Conservation (phyloP, 2,888 invertebrate genomes). For the Nebria brevicollis region DNA sequence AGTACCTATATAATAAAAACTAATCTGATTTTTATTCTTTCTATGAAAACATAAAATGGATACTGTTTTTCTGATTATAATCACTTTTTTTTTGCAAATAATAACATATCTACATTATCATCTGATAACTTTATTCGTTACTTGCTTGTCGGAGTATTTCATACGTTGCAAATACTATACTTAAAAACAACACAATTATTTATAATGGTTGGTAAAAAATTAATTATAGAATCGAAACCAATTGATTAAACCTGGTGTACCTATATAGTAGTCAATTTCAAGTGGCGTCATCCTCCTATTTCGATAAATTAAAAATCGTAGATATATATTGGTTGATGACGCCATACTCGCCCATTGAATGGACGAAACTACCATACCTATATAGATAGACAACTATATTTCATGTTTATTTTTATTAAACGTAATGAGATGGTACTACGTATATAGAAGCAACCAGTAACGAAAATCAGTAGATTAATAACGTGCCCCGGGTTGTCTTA, state of each 20-base stretch:
- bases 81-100: not conserved
- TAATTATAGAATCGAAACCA: not conserved
- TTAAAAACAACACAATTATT: not conserved
- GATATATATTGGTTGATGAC: not conserved
- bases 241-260: not conserved
- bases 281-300: not conserved
- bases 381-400: conserved; percentile 36
- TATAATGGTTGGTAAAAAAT: not conserved
- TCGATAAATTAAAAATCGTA: not conserved
- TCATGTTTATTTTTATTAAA: conserved; percentile 28
- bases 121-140: not conserved
- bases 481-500: not conserved
- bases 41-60: not conserved
- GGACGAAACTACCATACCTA: not conserved
- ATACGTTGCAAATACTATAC: not conserved
- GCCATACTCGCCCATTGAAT: not conserved
- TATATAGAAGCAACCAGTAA: conserved; percentile 14
- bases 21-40: not conserved
- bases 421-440: conserved; percentile 13
- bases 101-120: not conserved
- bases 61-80: not conserved
- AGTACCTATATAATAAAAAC: not conserved
- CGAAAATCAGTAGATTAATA: conserved; percentile 22
- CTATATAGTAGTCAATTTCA: not conserved
- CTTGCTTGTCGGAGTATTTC: not conserved